These are phyloP conservation scores for Leucosticte australis DNA, from an alignment of 2,113 vertebrate species.

Conservation along the genomic window DNA sequence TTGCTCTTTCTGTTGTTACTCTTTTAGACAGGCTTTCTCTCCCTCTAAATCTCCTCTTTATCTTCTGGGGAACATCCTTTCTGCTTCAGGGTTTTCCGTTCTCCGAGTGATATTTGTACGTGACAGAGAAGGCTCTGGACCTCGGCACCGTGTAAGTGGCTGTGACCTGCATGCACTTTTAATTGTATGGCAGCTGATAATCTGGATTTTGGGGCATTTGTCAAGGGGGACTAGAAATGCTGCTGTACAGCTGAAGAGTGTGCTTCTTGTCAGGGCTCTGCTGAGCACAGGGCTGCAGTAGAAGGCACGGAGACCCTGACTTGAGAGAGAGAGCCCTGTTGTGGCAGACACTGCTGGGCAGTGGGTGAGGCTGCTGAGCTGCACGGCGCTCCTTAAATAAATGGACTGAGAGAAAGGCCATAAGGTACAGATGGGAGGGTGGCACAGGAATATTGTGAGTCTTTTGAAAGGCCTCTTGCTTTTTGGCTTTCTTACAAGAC, in stretches of 20 bases:
- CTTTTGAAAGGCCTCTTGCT: background rate
- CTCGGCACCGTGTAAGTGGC: background rate
- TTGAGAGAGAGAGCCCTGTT: background rate
- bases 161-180: background rate
- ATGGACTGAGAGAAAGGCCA: background rate
- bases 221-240: background rate
- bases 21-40: background rate
- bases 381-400: background rate
- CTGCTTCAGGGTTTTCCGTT: background rate
- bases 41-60: background rate
- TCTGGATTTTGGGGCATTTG: background rate
- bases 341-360: background rate
- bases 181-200: background rate
- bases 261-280: background rate
- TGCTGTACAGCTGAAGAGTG: background rate
- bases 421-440: background rate
- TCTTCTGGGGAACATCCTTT: background rate
- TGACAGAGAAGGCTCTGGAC: background rate
- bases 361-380: background rate
- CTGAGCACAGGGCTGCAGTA: background rate
- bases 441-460: background rate
- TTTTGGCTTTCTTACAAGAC: background rate
- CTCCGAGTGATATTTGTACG: background rate
- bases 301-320: background rate
- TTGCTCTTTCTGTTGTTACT: background rate